Conservation (phyloP, 2,797 vertebrate species). For the Spinus olivaceus region DNA sequence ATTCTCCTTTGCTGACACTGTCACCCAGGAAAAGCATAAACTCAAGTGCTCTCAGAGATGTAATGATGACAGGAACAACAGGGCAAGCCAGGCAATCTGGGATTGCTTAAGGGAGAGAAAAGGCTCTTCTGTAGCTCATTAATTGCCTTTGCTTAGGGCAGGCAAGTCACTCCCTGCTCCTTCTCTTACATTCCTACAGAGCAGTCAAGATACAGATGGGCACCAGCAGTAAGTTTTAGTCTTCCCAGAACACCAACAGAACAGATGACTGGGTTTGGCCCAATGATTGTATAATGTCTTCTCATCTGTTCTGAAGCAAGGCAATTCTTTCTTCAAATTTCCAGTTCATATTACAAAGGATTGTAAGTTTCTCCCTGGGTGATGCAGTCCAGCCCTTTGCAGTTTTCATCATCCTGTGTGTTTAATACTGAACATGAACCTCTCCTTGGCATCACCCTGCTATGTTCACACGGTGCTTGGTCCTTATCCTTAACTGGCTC, state of each 20-base stretch:
- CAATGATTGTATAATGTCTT: background rate
- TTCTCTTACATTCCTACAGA: background rate
- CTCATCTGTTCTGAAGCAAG: background rate
- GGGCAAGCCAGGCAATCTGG: background rate
- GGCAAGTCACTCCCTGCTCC: background rate
- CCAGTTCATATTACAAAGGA: background rate
- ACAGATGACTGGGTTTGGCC: background rate
- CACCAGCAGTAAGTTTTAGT: background rate
- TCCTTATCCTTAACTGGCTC: background rate
- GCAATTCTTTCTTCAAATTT: background rate
- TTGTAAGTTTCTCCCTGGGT: background rate
- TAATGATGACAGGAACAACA: background rate
- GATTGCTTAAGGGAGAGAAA: background rate
- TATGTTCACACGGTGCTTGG: background rate
- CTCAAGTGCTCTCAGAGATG: background rate
- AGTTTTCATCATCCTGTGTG: background rate
- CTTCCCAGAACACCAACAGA: background rate
- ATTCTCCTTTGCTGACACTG: background rate
- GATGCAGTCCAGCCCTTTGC: background rate
- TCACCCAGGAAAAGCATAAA: background rate
- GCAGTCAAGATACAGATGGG: rapidly evolving
- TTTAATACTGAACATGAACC: background rate
- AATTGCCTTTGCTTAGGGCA: background rate
- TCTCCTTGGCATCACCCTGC: background rate
- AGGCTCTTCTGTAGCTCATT: background rate